Conservation (phyloP, 2,797 vertebrate species). For the Enteromius paludinosus region DNA sequence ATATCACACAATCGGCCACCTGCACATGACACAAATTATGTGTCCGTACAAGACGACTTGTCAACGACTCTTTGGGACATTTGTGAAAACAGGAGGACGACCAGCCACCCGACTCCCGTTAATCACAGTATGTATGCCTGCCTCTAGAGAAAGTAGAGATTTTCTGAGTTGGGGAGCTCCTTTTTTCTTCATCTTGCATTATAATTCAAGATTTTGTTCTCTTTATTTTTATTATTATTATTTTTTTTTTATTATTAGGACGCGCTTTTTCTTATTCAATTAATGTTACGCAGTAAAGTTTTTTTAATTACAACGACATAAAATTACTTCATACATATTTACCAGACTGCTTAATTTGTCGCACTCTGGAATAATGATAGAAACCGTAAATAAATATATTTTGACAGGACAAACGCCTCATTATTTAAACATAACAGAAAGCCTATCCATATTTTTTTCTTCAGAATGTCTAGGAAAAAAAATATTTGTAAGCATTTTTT, state of each 20-base stretch:
- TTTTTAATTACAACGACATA: background rate
- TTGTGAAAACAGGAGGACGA: slow-evolving; percentile 52
- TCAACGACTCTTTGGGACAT: slow-evolving; percentile 55
- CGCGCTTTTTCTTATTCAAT: background rate
- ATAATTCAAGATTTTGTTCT: background rate
- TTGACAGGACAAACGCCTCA: background rate
- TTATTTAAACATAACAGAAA: background rate
- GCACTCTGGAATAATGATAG: background rate
- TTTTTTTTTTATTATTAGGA: background rate
- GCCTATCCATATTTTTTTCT: background rate
- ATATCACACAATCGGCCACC: slow-evolving; percentile 69
- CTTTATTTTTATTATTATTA: background rate
- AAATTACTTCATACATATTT: background rate
- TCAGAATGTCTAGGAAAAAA: background rate
- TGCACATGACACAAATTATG: slow-evolving; percentile 65
- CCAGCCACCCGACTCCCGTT: slow-evolving; percentile 44
- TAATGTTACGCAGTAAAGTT: background rate
- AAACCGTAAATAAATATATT: background rate
- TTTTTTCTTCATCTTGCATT: background rate
- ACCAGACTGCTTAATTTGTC: background rate
- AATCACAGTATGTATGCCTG: slow-evolving; percentile 59
- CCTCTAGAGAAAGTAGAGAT: slow-evolving; percentile 30
- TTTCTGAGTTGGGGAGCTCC: background rate
- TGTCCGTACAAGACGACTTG: slow-evolving; percentile 55
- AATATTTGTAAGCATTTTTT: background rate